These are phyloP conservation scores for Telmatherina bonti DNA, from an alignment of 2,797 vertebrate genomes.

Conservation along the genomic window DNA sequence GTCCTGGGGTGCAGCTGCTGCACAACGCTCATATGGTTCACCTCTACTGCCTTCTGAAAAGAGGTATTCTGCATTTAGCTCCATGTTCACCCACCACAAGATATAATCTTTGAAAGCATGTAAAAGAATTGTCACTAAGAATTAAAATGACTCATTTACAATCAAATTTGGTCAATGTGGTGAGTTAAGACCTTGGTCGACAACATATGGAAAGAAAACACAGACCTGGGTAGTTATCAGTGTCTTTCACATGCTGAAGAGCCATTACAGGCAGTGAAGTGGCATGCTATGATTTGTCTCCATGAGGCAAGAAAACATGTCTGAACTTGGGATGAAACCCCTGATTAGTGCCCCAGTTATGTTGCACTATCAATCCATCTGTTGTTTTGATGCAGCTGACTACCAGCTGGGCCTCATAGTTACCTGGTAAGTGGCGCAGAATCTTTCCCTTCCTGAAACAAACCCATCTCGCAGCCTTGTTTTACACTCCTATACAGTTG, in stretches of 20 bases:
- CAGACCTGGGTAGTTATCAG: too few species aligned
- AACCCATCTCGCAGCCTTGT: conserved; percentile 30
- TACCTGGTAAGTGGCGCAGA: conserved; percentile 47
- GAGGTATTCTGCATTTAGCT: not conserved
- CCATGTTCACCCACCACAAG: not conserved
- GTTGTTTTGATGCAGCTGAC: conserved; percentile 55
- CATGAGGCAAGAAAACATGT: not conserved
- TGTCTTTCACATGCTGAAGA: too few species aligned
- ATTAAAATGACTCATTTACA: not conserved
- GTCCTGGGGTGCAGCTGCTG: conserved; percentile 14
- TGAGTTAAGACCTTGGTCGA: too few species aligned
- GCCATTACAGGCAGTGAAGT: too few species aligned
- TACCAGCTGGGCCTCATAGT: conserved; percentile 35
- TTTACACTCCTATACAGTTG: not conserved
- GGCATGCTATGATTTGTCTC: not conserved
- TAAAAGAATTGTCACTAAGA: not conserved
- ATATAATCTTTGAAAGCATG: not conserved
- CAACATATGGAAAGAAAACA: too few species aligned
- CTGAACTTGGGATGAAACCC: conserved; percentile 27
- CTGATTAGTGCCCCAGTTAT: conserved; percentile 27
- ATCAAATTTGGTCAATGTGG: not conserved
- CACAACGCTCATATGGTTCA: conserved; percentile 25
- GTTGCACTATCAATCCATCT: conserved; percentile 57
- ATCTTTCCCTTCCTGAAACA: conserved; percentile 16
- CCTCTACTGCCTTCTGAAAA: not conserved